Evolutionary conservation across 2,797 vertebrate genomes (phyloP).

Genomic region (Melanotaenia parkinsoni): DNA sequence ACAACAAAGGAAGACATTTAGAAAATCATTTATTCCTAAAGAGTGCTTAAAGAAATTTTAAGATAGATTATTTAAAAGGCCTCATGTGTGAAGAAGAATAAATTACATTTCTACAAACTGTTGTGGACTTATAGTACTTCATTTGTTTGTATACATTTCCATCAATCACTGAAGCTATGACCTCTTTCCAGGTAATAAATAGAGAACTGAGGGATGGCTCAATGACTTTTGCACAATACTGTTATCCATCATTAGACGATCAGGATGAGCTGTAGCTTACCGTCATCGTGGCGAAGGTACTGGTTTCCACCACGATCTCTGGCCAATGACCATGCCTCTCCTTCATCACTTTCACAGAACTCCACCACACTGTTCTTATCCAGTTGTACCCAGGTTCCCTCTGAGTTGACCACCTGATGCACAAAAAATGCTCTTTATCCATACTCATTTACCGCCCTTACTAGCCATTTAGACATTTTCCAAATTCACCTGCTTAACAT

Average conservation of each 20-base stretch:
- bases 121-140: background rate
- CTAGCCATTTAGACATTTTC: conserved; percentile 22
- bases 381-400: conserved; percentile 98
- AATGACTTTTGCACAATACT: background rate
- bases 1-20: background rate
- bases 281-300: conserved; percentile 96
- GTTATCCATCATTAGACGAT: background rate
- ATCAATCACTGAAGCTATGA: background rate
- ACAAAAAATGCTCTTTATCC: conserved; percentile 82
- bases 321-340: conserved; percentile 98
- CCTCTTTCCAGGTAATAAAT: background rate
- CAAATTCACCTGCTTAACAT: conserved; percentile 18
- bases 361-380: conserved; percentile 99
- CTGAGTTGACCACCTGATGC: conserved; percentile 95
- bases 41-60: background rate
- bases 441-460: conserved; percentile 32
- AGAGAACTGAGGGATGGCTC: background rate
- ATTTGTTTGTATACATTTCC: background rate
- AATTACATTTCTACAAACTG: background rate
- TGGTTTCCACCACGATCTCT: conserved; percentile 97
- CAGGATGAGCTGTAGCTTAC: conserved; percentile 77
- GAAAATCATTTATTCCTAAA: background rate
- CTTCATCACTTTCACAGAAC: conserved; percentile 99
- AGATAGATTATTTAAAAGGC: background rate
- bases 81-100: background rate